Base-by-base conservation (phyloP, 2,888 invertebrate genomes). In the Melieria crassipennis region DNA sequence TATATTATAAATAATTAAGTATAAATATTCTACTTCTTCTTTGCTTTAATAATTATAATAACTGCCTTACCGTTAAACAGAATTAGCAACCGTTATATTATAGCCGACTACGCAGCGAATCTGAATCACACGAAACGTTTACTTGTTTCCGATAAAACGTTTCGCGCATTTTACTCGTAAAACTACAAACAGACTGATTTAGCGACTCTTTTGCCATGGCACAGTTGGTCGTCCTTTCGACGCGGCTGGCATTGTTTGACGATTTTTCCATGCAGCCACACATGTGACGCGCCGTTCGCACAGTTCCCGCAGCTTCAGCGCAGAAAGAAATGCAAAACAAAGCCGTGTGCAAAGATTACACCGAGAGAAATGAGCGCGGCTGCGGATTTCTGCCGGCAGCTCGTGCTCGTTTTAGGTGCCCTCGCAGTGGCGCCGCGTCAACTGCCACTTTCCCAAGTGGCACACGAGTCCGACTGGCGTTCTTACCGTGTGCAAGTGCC, bases 131-230 rank as follows among this genome's bases (percentile, higher is more conserved):
- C 30, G 30, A 30, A 30, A 46, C 13, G 70, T n/a, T 61, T 70
- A 64, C 61, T 48, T 67, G 57, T 60, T 69, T 73, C 65, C 72
- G 74, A 64, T 69, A 61, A 64, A 70, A 72, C 65, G 70, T 74
- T 74, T 72, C 71, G 69, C 74, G 76, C 73, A 72, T 65, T 68
- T 74, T 30, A 30, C 30, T 30, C 30, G 30, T 71, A 65, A 75
- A 72, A 72, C 71, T 72, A 69, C 62, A 72, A 73, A 74, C 74
- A 67, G 72, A 76, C 75, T 73, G 75, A 75, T 75, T 75, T 75
- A 65, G 74, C 70, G 62, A 71, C 72, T 69, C 69, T 65, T 73
- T 72, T 71, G 72, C 71, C 69, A 70, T 61, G 62, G 56, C 63
- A 61, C 71, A 68, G 64, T 55, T 65, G 70, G 72, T 72, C 60